Conservation (phyloP, 2,113 vertebrate species). For the Grammomys surdaster region DNA sequence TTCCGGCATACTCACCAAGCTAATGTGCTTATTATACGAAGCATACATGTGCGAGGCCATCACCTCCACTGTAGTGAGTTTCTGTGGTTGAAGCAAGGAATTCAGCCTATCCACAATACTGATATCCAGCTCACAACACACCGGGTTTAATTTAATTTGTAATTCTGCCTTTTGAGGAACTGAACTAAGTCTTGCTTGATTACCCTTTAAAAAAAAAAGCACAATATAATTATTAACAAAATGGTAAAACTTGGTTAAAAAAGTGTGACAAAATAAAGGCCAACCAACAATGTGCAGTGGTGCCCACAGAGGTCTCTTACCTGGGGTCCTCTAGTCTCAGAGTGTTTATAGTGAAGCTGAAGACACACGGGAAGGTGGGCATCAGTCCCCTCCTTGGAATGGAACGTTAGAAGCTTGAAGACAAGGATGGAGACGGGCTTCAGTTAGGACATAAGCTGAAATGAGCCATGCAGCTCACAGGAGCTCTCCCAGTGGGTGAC, state of each 20-base stretch:
- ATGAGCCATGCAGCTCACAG: background rate
- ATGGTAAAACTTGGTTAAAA: background rate
- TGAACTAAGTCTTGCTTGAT: constrained; percentile 94
- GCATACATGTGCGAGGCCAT: constrained; percentile 98
- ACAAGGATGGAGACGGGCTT: constrained; percentile 67
- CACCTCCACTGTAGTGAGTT: constrained; percentile 94
- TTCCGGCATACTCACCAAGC: constrained; percentile 90
- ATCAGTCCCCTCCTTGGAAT: constrained; percentile 85
- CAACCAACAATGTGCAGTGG: background rate
- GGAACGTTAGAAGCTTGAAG: constrained; percentile 94
- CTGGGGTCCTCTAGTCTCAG: constrained; percentile 95
- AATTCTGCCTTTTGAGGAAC: constrained; percentile 96
- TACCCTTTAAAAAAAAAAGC: constrained; percentile 87
- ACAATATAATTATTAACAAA: constrained; percentile 55
- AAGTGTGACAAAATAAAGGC: background rate
- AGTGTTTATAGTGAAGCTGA: constrained; percentile 96
- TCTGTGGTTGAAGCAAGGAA: constrained; percentile 96
- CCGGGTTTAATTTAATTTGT: constrained; percentile 92
- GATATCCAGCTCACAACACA: constrained; percentile 95
- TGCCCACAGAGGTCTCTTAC: constrained; percentile 84
- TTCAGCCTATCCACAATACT: constrained; percentile 99
- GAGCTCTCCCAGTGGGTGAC: background rate
- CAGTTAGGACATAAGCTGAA: background rate
- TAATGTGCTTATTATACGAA: constrained; percentile 97
- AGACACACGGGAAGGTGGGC: constrained; percentile 89